phyloP scores from a whole-genome alignment of 1,140 invertebrate genomes.

The Drosophila baimaii region DNA sequence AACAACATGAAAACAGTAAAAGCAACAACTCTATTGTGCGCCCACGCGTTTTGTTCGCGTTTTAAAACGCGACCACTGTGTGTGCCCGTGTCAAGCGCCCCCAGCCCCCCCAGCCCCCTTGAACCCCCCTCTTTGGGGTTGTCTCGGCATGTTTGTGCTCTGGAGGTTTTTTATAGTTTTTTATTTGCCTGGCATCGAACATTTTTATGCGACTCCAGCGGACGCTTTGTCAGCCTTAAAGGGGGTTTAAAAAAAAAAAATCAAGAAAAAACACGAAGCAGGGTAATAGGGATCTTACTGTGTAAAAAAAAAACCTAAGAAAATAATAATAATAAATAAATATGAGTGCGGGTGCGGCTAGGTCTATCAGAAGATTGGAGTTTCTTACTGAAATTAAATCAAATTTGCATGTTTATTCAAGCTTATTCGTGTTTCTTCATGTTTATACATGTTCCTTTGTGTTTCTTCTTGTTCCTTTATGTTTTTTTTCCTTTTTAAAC shows the following conservation, averaged over 20 bases:
- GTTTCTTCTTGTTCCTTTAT: too few relatives aligned
- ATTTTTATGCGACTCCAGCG: constrained; percentile 57
- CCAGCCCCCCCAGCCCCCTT: background rate
- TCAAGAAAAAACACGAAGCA: background rate
- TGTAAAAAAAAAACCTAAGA: background rate
- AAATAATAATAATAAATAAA: background rate
- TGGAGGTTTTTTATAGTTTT: constrained; percentile 34
- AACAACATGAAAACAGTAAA: constrained; percentile 33
- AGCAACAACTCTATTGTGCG: constrained; percentile 79
- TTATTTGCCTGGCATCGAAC: constrained; percentile 48
- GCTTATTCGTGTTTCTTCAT: too few relatives aligned
- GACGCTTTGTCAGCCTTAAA: constrained; percentile 46
- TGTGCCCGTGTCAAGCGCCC: constrained; percentile 37
- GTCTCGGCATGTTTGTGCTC: constrained; percentile 36
- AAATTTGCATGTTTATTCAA: too few relatives aligned
- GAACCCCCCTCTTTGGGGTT: background rate
- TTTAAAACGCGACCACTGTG: constrained; percentile 68
- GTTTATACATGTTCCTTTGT: too few relatives aligned
- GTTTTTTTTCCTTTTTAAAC: background rate
- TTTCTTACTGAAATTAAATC: background rate
- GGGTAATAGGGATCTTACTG: constrained; percentile 7
- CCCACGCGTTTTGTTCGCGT: constrained; percentile 71
- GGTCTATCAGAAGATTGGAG: too few relatives aligned
- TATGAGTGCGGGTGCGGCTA: constrained; percentile 24
- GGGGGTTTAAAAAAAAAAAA: constrained; percentile 15